phyloP scores from a whole-genome alignment of 2,797 vertebrate species.

The Sebastes variabilis region DNA sequence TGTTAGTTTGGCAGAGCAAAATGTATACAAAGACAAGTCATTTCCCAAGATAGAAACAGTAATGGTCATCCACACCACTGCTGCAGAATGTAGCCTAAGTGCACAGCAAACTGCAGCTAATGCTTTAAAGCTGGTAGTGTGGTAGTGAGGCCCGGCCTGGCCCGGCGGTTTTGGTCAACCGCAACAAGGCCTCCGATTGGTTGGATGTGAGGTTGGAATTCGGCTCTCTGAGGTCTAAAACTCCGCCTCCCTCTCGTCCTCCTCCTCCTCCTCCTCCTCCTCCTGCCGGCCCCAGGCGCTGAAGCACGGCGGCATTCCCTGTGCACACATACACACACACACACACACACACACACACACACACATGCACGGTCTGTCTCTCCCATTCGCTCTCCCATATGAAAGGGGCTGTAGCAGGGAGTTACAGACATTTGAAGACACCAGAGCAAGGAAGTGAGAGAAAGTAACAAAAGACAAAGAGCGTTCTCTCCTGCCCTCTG shows the following conservation, averaged over 20 bases:
- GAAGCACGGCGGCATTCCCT: slow-evolving; percentile 76
- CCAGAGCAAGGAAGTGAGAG: slow-evolving; percentile 54
- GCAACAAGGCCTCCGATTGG: slow-evolving; percentile 79
- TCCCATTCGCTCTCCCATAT: slow-evolving; percentile 26
- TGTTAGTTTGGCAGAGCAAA: background rate
- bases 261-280: slow-evolving; percentile 49
- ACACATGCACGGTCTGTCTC: background rate
- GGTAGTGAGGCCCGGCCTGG: slow-evolving; percentile 66
- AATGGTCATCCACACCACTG: background rate
- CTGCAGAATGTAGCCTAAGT: slow-evolving; percentile 26
- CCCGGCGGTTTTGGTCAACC: slow-evolving; percentile 75
- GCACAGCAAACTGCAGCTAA: slow-evolving; percentile 56
- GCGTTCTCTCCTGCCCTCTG: slow-evolving; percentile 43
- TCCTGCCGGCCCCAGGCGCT: slow-evolving; percentile 65
- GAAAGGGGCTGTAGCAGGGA: slow-evolving; percentile 32
- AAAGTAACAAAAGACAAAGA: slow-evolving; percentile 58
- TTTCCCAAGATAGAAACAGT: background rate
- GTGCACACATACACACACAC: background rate
- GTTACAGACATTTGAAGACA: slow-evolving; percentile 48
- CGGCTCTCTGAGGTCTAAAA: slow-evolving; percentile 76
- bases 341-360: background rate
- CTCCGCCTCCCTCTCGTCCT: slow-evolving; percentile 72
- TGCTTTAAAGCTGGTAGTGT: slow-evolving; percentile 74
- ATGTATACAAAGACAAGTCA: background rate
- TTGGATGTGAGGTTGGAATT: slow-evolving; percentile 83